Percentiles rank a stretch among this genome's conserved stretches.
Evolutionary conservation across 2,113 vertebrate species (phyloP).

Genomic region (Polypterus senegalus): DNA sequence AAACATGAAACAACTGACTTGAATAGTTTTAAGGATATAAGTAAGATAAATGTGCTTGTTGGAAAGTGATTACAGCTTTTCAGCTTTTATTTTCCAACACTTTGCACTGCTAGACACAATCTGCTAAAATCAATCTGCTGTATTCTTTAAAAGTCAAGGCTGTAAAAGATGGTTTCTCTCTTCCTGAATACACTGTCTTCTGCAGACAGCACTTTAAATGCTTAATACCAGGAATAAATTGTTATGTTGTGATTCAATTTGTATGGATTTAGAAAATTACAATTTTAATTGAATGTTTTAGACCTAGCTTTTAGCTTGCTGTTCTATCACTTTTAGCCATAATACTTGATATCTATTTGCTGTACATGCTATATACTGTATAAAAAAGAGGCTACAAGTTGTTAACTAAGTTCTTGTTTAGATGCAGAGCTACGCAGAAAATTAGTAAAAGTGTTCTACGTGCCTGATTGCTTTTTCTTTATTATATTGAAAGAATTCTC

Average conservation of each 20-base stretch:
- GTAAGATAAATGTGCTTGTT: constrained; percentile 5
- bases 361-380: constrained; percentile 28
- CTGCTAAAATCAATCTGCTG: constrained; percentile 8
- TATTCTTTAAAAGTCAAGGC: constrained; percentile 4
- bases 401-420: constrained; percentile 45
- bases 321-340: neutral
- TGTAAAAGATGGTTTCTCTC: neutral
- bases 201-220: too few species aligned
- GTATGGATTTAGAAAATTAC: too few species aligned
- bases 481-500: too few species aligned
- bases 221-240: too few species aligned
- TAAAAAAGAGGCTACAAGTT: constrained; percentile 15
- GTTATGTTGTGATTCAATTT: too few species aligned
- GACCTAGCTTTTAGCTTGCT: neutral
- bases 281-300: too few species aligned
- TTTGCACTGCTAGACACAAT: constrained; percentile 8
- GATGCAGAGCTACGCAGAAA: constrained; percentile 38
- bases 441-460: constrained; percentile 35
- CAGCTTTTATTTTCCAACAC: constrained; percentile 7
- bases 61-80: constrained; percentile 6
- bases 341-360: constrained; percentile 21
- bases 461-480: constrained; percentile 30
- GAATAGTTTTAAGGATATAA: constrained; percentile 6
- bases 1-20: constrained; percentile 1
- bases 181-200: too few species aligned